These are phyloP conservation scores for Rhinichthys osculus DNA, from an alignment of 2,797 vertebrate genomes.

Conservation along the genomic window DNA sequence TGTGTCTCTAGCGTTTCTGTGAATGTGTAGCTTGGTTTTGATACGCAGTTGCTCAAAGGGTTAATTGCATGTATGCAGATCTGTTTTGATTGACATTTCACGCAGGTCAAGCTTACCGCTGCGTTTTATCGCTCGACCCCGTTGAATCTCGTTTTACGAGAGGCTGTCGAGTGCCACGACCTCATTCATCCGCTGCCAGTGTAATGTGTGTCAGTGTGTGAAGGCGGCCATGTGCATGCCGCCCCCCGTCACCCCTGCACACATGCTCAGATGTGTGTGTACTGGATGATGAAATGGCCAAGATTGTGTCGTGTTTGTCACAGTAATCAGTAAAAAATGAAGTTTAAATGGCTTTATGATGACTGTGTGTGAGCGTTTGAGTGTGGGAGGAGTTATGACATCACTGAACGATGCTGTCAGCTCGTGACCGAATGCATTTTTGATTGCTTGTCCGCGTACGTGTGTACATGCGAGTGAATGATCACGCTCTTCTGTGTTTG, in stretches of 20 bases:
- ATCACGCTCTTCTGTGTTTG: constrained; percentile 21
- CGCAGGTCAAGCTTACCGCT: neutral
- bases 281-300: constrained; percentile 8
- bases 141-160: neutral
- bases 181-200: constrained; percentile 55
- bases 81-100: constrained; percentile 16
- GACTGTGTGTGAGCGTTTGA: neutral
- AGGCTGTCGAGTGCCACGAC: constrained; percentile 28
- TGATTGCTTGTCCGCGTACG: neutral
- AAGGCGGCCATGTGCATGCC: constrained; percentile 70
- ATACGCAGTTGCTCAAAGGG: neutral
- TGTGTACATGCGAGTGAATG: constrained; percentile 25
- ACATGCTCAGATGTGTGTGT: constrained; percentile 31
- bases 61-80: constrained; percentile 14
- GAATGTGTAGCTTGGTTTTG: neutral
- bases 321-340: neutral
- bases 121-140: neutral
- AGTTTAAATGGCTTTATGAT: neutral
- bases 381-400: constrained; percentile 34
- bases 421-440: neutral
- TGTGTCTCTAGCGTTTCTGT: neutral
- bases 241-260: constrained; percentile 70
- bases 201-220: constrained; percentile 76
- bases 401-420: constrained; percentile 5
- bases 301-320: constrained; percentile 14